Evolutionary conservation across 2,888 invertebrate species (phyloP).

Genomic region (Tortrix viridana): DNA sequence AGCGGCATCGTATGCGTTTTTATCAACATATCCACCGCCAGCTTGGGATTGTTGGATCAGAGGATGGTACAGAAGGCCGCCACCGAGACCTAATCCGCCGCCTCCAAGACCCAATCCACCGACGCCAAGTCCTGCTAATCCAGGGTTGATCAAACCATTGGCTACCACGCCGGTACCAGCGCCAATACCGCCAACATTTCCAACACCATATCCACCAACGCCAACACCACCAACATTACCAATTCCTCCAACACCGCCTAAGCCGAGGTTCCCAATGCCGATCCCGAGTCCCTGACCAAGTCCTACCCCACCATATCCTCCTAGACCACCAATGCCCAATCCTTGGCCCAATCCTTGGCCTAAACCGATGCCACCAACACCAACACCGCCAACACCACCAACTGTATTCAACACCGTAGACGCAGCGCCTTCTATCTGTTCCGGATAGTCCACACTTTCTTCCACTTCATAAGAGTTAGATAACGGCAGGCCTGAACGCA

Average conservation of each 20-base stretch:
- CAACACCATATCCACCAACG: conserved; percentile 52
- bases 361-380: conserved; percentile 48
- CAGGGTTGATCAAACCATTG: conserved; percentile 62
- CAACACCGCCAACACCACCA: conserved; percentile 59
- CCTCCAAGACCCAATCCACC: conserved; percentile 58
- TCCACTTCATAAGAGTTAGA: conserved; percentile 84
- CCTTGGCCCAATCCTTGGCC: conserved; percentile 42
- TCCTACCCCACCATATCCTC: conserved; percentile 44
- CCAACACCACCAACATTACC: conserved; percentile 43
- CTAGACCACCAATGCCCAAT: conserved; percentile 51
- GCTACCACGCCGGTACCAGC: conserved; percentile 53
- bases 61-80: conserved; percentile 72
- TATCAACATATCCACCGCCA: conserved; percentile 80
- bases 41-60: conserved; percentile 68
- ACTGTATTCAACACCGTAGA: conserved; percentile 70
- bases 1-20: conserved; percentile 82
- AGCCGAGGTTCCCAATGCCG: conserved; percentile 43
- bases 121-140: conserved; percentile 64
- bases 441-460: conserved; percentile 85
- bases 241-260: conserved; percentile 49
- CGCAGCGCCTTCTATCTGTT: conserved; percentile 73
- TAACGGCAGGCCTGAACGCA: conserved; percentile 65
- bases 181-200: conserved; percentile 46
- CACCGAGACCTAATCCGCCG: conserved; percentile 57
- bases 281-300: conserved; percentile 44